Evolutionary conservation across 2,797 vertebrate genomes (phyloP).

Genomic region (Podarcis lilfordi): DNA sequence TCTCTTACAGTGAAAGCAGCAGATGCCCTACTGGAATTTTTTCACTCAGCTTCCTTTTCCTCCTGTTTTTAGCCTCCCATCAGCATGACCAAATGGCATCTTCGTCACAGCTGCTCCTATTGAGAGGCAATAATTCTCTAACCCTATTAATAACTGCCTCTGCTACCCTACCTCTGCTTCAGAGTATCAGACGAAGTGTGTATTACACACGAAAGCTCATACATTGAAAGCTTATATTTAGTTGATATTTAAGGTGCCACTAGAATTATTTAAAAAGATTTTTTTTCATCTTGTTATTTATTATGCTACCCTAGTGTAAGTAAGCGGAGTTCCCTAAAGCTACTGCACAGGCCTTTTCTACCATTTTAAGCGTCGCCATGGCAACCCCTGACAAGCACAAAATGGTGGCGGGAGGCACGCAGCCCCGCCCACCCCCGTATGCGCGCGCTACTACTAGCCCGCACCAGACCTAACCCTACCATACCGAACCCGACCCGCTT

Average conservation of each 20-base stretch:
- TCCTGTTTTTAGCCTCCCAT: neutral
- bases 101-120: too few species aligned
- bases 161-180: neutral
- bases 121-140: neutral
- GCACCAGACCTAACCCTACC: too few species aligned
- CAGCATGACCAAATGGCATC: too few species aligned
- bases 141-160: neutral
- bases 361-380: neutral
- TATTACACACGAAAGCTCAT: too few species aligned
- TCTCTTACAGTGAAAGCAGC: neutral
- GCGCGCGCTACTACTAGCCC: too few species aligned
- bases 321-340: neutral
- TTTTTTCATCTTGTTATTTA: too few species aligned
- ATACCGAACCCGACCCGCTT: too few species aligned
- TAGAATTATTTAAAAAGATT: too few species aligned
- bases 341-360: neutral
- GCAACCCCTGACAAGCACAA: neutral
- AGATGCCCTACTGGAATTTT: too few species aligned
- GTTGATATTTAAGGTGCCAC: too few species aligned
- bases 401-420: slow-evolving; percentile 45
- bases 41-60: neutral
- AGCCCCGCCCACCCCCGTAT: neutral
- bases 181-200: too few species aligned
- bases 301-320: neutral
- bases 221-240: too few species aligned